Percentiles rank a stretch among this genome's conserved stretches.
phyloP scores from a whole-genome alignment of 2,797 vertebrate genomes.

The Phoeniculus purpureus region DNA sequence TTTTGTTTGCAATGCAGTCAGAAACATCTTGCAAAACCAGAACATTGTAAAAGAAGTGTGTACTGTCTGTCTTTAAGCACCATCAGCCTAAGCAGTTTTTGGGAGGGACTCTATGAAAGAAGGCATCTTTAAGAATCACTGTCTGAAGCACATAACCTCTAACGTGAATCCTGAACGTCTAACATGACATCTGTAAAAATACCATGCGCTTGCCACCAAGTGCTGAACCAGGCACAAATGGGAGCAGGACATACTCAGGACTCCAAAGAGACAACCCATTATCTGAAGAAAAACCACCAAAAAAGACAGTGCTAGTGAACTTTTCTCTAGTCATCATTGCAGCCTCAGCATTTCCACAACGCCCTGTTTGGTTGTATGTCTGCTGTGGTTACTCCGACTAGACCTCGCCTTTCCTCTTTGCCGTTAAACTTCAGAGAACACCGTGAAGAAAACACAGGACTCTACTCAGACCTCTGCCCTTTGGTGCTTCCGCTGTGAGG shows the following conservation, averaged over 20 bases:
- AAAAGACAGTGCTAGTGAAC: not conserved
- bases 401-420: not conserved
- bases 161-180: not conserved
- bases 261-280: not conserved
- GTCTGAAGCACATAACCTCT: not conserved
- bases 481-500: not conserved
- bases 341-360: not conserved
- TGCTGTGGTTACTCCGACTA: not conserved
- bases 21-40: not conserved
- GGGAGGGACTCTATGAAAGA: not conserved
- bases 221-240: accelerated
- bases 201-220: not conserved
- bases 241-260: not conserved
- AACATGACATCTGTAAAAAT: not conserved
- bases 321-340: not conserved
- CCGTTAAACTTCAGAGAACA: not conserved
- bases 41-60: not conserved
- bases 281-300: not conserved
- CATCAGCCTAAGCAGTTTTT: not conserved
- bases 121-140: not conserved
- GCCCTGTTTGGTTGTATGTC: not conserved
- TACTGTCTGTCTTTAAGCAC: not conserved
- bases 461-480: not conserved
- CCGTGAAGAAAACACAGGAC: not conserved
- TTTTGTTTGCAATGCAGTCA: not conserved